These are phyloP conservation scores for Neomorphus geoffroyi DNA, from an alignment of 2,797 vertebrate species.

Conservation along the genomic window DNA sequence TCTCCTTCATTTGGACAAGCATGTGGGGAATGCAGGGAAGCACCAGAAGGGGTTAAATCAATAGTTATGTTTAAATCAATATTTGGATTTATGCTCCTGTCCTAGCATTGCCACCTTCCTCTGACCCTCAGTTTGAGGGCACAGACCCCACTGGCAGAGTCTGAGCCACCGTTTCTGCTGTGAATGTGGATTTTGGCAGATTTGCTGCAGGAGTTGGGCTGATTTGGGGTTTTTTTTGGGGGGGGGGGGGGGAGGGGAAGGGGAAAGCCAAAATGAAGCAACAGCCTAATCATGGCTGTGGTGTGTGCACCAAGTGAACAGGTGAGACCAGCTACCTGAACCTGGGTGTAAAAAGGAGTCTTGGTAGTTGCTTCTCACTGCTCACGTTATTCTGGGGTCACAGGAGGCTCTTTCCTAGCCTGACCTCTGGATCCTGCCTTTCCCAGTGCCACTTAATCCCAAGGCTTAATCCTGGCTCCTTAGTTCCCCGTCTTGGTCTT, in stretches of 20 bases:
- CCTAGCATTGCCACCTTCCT: background rate
- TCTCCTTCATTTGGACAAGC: background rate
- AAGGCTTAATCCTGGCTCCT: background rate
- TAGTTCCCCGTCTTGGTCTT: background rate
- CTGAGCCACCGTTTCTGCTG: background rate
- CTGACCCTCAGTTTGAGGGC: background rate
- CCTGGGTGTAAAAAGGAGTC: rapidly evolving
- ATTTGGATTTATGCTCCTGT: background rate
- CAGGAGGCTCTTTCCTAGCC: background rate
- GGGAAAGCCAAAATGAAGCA: background rate
- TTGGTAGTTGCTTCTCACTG: background rate
- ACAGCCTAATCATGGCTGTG: background rate
- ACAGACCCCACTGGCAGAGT: background rate
- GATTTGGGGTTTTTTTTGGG: background rate
- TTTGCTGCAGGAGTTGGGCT: background rate
- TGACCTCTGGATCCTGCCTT: background rate
- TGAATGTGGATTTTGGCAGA: background rate
- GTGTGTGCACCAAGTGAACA: rapidly evolving
- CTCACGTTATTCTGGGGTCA: background rate
- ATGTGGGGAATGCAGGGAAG: background rate
- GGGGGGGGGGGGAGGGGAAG: too few species aligned
- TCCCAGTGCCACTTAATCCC: background rate
- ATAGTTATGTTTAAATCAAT: background rate
- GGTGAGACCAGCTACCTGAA: background rate
- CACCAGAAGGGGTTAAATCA: background rate